phyloP scores from a whole-genome alignment of 2,113 vertebrate genomes.

The Ictalurus punctatus region DNA sequence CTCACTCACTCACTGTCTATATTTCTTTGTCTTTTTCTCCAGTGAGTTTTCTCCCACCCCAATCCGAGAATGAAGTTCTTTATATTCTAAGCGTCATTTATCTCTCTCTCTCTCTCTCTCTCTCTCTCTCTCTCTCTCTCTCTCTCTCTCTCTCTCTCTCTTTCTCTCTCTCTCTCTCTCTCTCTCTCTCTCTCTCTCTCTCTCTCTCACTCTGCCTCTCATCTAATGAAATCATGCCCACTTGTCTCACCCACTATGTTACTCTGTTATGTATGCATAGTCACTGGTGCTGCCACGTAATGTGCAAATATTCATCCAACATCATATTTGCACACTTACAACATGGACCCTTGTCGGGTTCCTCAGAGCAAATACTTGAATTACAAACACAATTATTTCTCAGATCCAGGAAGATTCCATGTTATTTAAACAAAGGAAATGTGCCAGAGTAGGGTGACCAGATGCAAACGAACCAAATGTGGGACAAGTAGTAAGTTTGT shows the following conservation, averaged over 20 bases:
- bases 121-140: neutral
- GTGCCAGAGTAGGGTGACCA: neutral
- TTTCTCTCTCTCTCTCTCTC: slow-evolving; percentile 11
- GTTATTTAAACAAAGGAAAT: slow-evolving; percentile 6
- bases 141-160: neutral
- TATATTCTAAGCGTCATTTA: slow-evolving; percentile 33
- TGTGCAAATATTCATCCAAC: slow-evolving; percentile 48
- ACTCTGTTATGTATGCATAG: slow-evolving; percentile 50
- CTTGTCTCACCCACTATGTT: slow-evolving; percentile 30
- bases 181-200: neutral
- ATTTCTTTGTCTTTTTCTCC: neutral
- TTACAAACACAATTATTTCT: slow-evolving; percentile 28
- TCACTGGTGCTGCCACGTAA: slow-evolving; percentile 41
- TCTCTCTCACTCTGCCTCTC: neutral
- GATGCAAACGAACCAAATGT: no score
- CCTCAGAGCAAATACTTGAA: slow-evolving; percentile 33
- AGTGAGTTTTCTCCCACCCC: slow-evolving; percentile 2
- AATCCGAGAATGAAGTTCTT: slow-evolving; percentile 30
- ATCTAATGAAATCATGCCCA: slow-evolving; percentile 40
- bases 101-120: neutral
- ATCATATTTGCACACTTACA: slow-evolving; percentile 52
- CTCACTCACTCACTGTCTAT: slow-evolving; percentile 42
- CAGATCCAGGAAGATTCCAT: neutral
- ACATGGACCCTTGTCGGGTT: slow-evolving; percentile 25
- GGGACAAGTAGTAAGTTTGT: no score